Percentiles rank a stretch among this genome's conserved stretches.
phyloP scores from a whole-genome alignment of 2,113 vertebrate genomes.

The Pagrus major region DNA sequence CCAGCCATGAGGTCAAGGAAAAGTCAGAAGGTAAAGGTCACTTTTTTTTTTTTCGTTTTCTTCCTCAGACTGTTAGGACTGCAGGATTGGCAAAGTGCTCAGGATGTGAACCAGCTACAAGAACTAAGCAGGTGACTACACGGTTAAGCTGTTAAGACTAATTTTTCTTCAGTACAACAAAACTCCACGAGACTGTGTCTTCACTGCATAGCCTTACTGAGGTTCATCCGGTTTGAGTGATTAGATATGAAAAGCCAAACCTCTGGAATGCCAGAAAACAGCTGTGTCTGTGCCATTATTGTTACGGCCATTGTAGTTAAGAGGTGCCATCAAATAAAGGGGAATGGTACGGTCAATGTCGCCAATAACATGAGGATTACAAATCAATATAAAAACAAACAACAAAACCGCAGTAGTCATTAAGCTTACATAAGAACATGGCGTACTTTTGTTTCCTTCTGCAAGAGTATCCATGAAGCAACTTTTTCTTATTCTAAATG shows the following conservation, averaged over 20 bases:
- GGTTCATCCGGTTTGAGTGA: constrained; percentile 73
- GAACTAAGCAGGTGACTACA: constrained; percentile 60
- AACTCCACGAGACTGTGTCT: constrained; percentile 42
- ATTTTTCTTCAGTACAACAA: constrained; percentile 41
- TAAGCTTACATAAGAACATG: constrained; percentile 79
- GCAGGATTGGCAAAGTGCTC: constrained; percentile 56
- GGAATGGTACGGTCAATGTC: constrained; percentile 68
- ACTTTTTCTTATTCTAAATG: constrained; percentile 72
- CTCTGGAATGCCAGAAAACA: constrained; percentile 61
- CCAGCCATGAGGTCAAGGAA: constrained; percentile 51
- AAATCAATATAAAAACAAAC: constrained; percentile 55
- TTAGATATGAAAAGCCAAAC: constrained; percentile 57
- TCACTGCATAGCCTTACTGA: constrained; percentile 76
- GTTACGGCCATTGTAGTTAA: constrained; percentile 42
- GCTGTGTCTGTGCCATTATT: constrained; percentile 43
- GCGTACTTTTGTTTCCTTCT: constrained; percentile 73
- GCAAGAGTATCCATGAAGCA: constrained; percentile 70
- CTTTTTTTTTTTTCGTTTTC: constrained; percentile 19
- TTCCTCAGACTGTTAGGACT: constrained; percentile 13
- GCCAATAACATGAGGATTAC: constrained; percentile 70
- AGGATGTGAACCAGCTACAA: constrained; percentile 57
- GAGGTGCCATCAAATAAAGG: constrained; percentile 67
- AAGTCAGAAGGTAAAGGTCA: constrained; percentile 64
- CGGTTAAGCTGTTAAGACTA: constrained; percentile 57
- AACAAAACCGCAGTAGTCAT: constrained; percentile 79